Base-by-base conservation (phyloP, 2,113 vertebrate species). In the Silurus meridionalis region DNA sequence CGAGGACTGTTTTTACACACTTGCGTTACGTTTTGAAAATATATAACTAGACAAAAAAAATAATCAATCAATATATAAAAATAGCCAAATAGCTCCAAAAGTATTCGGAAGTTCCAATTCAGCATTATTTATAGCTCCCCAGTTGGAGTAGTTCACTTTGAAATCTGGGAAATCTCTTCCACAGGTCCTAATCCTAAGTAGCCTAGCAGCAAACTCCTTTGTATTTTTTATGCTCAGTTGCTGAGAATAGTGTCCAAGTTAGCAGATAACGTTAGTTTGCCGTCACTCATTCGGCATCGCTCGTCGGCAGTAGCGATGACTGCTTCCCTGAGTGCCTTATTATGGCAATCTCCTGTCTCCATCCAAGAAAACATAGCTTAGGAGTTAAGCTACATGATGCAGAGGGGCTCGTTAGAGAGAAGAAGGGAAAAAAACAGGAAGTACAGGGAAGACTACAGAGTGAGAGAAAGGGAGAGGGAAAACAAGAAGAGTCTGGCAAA, bases 321-420 rank as follows among this genome's bases (percentile, higher is more conserved):
- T 19, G 57, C 79, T 81, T 57, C 79, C 79, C 79, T 63, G 37
- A 63, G 79, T 50, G 37, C 79, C 46, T 81, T 50, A 81, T 81
- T 81, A 81, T 10, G 23, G 14, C 79, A 63, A n/a, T 63, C 28
- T 63, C 6, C 25, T 81, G 46, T 48, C 37, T 63, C 58, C 21
- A 28, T 58, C 4, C 63, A 9, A 81, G 17, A 9, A 81, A 81
- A 81, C 48, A 61, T 50, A 63, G 58, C 79, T 81, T 81, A 48
- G 19, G 37, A 60, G 57, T 48, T 63, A 63, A 81, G 58, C 37
- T 63, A 13, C 37, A 48, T 23, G 79, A 81, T 81, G 58, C 79
- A 81, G 60, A 50, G 58, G 79, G 79, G 79, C 60, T 81, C 5
- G 13, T 81, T 81, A 61, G 78, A n/a, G 17, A 63, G n/a, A 57